A percentile compares a stretch with the other conserved stretches of the same genome.
Evolutionary conservation across 2,888 invertebrate species (phyloP).

Genomic region (Chironomus riparius): DNA sequence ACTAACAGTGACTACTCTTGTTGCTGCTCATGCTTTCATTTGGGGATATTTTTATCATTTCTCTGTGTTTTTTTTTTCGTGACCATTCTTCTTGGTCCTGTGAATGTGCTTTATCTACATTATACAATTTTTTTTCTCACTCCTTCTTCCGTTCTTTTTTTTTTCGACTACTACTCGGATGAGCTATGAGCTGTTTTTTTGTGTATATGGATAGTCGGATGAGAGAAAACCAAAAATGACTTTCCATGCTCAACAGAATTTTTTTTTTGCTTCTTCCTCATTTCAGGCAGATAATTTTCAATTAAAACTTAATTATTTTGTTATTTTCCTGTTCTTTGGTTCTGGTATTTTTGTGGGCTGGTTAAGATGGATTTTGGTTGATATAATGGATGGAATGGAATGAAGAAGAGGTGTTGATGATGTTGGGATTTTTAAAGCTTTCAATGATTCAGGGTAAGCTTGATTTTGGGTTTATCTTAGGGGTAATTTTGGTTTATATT

Average conservation of each 20-base stretch:
- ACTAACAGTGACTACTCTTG: neutral
- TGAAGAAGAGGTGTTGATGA: neutral
- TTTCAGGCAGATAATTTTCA: conserved; percentile 22
- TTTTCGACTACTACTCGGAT: too few relatives aligned
- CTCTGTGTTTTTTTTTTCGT: neutral
- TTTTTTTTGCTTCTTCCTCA: neutral
- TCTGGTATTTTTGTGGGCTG: neutral
- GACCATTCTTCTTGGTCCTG: neutral
- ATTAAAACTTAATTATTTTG: conserved; percentile 22
- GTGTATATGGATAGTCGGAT: neutral
- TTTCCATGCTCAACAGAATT: neutral
- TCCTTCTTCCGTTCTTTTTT: too few relatives aligned
- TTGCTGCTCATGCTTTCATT: neutral
- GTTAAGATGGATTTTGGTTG: too few relatives aligned
- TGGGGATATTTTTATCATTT: conserved; percentile 7
- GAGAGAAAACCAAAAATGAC: neutral
- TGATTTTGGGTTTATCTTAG: too few relatives aligned
- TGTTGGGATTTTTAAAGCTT: too few relatives aligned
- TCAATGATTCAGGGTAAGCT: too few relatives aligned
- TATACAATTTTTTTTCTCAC: neutral
- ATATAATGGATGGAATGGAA: neutral
- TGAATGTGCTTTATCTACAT: too few relatives aligned
- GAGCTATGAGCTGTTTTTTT: neutral
- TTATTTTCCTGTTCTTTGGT: neutral
- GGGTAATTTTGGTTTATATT: too few relatives aligned